These are phyloP conservation scores for Coreius guichenoti DNA, from an alignment of 2,797 vertebrate species.

Conservation along the genomic window DNA sequence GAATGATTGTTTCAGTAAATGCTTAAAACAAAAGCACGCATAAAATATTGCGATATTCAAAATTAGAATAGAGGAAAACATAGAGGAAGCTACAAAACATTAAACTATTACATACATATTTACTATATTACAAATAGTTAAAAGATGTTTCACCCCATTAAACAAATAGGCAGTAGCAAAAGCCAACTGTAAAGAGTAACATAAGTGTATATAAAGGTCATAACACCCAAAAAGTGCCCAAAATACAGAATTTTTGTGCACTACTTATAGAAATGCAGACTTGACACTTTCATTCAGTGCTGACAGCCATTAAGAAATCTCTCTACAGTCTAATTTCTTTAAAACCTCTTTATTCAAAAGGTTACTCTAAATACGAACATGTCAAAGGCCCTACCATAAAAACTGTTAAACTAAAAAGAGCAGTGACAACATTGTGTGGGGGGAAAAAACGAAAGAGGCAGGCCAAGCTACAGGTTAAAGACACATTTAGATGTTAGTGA, in stretches of 20 bases:
- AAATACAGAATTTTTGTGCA: background rate
- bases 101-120: background rate
- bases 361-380: constrained; percentile 62
- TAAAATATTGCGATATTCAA: background rate
- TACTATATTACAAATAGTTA: background rate
- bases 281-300: constrained; percentile 33
- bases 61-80: background rate
- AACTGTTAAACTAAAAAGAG: constrained; percentile 48
- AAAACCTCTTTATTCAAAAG: constrained; percentile 70
- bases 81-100: background rate
- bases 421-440: constrained; percentile 38
- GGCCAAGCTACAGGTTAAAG: constrained; percentile 34
- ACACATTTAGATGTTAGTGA: constrained; percentile 55
- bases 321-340: constrained; percentile 60
- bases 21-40: background rate
- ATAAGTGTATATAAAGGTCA: background rate
- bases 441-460: constrained; percentile 43
- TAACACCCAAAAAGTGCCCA: background rate
- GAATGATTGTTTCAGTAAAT: background rate
- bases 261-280: constrained; percentile 2
- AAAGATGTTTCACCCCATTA: background rate
- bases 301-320: constrained; percentile 59
- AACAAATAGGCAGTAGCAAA: background rate
- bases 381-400: constrained; percentile 56
- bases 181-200: background rate